A percentile compares a stretch with the other conserved stretches of the same genome.
Evolutionary conservation across 2,113 vertebrate genomes (phyloP).

Genomic region (Melanerpes formicivorus): DNA sequence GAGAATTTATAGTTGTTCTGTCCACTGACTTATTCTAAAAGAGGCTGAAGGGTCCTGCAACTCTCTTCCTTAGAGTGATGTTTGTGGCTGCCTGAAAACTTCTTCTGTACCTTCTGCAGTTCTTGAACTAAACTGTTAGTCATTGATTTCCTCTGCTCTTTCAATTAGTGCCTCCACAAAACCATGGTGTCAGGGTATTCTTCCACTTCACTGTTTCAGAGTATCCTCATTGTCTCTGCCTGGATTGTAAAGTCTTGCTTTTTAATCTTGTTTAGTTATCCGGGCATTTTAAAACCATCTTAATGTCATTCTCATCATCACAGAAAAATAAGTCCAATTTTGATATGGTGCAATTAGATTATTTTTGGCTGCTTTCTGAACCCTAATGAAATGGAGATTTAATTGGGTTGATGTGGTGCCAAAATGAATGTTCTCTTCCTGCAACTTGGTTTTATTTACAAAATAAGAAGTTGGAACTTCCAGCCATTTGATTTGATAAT

Average conservation of each 20-base stretch:
- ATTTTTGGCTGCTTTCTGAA: conserved; percentile 52
- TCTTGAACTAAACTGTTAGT: background rate
- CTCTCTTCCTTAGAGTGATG: background rate
- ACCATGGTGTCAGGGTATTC: background rate
- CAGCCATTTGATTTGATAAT: conserved; percentile 31
- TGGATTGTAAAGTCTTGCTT: background rate
- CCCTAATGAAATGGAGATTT: conserved; percentile 56
- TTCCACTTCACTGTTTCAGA: background rate
- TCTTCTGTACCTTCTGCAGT: background rate
- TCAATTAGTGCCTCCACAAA: background rate
- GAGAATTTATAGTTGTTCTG: accelerated
- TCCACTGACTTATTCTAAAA: background rate
- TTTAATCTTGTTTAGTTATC: conserved; percentile 35
- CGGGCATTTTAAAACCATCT: conserved; percentile 43
- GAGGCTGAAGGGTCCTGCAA: background rate
- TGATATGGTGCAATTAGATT: conserved; percentile 46
- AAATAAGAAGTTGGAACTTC: conserved; percentile 54
- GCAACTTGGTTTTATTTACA: conserved; percentile 69
- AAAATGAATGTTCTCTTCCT: conserved; percentile 60
- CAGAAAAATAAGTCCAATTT: conserved; percentile 48
- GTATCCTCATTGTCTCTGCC: background rate
- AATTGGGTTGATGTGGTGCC: conserved; percentile 42
- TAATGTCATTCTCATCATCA: conserved; percentile 13
- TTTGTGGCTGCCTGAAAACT: background rate
- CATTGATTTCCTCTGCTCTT: background rate